phyloP scores from a whole-genome alignment of 2,888 invertebrate species.

The Tanytarsus gracilentus region DNA sequence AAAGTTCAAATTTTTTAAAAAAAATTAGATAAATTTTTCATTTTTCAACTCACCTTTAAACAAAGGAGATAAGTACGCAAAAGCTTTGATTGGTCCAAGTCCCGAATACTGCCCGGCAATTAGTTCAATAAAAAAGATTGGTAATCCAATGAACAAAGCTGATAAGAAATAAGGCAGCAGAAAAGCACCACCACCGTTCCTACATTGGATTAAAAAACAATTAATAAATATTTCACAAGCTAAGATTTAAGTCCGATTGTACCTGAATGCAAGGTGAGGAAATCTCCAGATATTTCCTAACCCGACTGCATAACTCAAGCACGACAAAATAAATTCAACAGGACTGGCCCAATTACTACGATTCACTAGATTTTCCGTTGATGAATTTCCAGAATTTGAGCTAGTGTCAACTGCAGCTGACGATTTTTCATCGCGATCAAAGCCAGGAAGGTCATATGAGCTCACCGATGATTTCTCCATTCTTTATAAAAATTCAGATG shows the following conservation, averaged over 20 bases:
- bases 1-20: not conserved
- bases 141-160: slow-evolving; percentile 66
- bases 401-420: no score
- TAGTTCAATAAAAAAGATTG: slow-evolving; percentile 70
- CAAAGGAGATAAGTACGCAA: slow-evolving; percentile 54
- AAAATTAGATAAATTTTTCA: not conserved
- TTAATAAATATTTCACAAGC: slow-evolving; percentile 21
- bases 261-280: slow-evolving; percentile 34
- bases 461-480: no score
- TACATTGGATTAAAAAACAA: not conserved
- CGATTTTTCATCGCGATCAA: no score
- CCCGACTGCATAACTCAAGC: slow-evolving; percentile 34
- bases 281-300: slow-evolving; percentile 35
- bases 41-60: slow-evolving; percentile 4
- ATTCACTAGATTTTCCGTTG: not conserved
- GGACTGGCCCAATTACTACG: slow-evolving; percentile 33
- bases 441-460: no score
- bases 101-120: slow-evolving; percentile 72
- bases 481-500: slow-evolving; percentile 1
- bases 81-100: slow-evolving; percentile 59
- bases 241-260: slow-evolving; percentile 33
- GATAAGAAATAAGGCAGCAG: slow-evolving; percentile 64
- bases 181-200: slow-evolving; percentile 55
- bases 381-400: no score
- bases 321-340: slow-evolving; percentile 33